phyloP scores from a whole-genome alignment of 2,113 vertebrate genomes.

The Muntiacus reevesi region DNA sequence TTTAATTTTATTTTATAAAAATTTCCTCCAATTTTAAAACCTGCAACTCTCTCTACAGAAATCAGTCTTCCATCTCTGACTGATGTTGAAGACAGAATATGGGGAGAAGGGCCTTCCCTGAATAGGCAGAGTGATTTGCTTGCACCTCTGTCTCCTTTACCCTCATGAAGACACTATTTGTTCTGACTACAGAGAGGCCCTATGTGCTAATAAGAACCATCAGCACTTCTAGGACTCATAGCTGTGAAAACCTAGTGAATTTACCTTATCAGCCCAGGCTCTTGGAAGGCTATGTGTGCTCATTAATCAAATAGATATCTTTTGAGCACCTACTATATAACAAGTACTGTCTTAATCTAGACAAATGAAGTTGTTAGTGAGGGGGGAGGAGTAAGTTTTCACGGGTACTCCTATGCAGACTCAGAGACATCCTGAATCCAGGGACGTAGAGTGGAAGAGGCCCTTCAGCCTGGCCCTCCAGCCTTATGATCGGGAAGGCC shows the following conservation, averaged over 20 bases:
- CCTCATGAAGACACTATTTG: neutral
- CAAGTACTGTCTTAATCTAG: neutral
- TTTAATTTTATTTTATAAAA: neutral
- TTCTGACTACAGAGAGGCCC: neutral
- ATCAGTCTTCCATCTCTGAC: neutral
- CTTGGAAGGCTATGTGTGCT: neutral
- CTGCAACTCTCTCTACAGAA: neutral
- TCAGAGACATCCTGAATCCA: neutral
- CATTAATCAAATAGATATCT: neutral
- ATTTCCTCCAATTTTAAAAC: neutral
- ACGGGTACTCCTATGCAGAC: neutral
- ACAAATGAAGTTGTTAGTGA: neutral
- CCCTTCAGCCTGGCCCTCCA: neutral
- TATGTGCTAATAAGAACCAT: neutral
- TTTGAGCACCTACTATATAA: neutral
- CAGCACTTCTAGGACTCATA: neutral
- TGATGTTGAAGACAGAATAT: neutral
- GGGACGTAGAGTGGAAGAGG: neutral
- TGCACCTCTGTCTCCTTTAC: neutral
- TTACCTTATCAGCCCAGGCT: neutral
- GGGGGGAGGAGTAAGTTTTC: neutral
- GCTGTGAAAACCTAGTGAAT: neutral
- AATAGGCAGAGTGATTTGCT: neutral
- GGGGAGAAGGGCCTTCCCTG: neutral
- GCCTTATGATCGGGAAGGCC: neutral